Base-by-base conservation (phyloP, 2,888 invertebrate species). In the Chrysomela aeneicollis region DNA sequence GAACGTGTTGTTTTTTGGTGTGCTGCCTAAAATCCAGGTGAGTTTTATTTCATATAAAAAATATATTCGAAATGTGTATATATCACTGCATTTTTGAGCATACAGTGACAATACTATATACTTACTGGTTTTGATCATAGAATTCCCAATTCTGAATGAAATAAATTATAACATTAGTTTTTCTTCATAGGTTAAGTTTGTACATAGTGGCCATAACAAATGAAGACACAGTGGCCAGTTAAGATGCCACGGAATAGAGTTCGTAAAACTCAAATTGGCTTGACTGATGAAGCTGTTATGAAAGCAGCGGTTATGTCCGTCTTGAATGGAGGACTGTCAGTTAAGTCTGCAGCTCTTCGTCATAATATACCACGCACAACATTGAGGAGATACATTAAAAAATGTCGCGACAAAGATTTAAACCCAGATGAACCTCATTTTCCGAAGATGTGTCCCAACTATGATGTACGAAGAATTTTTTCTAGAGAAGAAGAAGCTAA, bases 231-330 rank as follows among this genome's bases (percentile, higher is more conserved):
- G n/a, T n/a, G n/a, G n/a, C n/a, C n/a, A n/a, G n/a, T n/a, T n/a
- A n/a, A n/a, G n/a, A 51, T 51, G 51, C 21, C 21, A 4, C 22
- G 51, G 15, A 55, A 55, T 18, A 55, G 55, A n/a, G 1, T 18
- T 8, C 55, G 42, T 9, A 55, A 55, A 18, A 37, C 4, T 22
- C 21, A 26, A n/a, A 62, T 62, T 57, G 57, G 57, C 2, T 30
- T 50, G 50, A 62, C 26, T 2, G 51, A 49, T 12, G 50, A 62
- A 57, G 12, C 21, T 18, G 51, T 19, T 47, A 61, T 54, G 54
- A 54, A 54, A 49, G 54, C 46, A 26, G 61, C 49, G 17, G 55
- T 55, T 42, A 37, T 1, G 12, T 55, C 37, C n/a, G 42, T 37
- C 2, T 42, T 55, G 12, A 30, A 55, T 37, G 42, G 17, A 18